phyloP scores from a whole-genome alignment of 2,888 invertebrate genomes.

The Heteromyza rotundicornis region DNA sequence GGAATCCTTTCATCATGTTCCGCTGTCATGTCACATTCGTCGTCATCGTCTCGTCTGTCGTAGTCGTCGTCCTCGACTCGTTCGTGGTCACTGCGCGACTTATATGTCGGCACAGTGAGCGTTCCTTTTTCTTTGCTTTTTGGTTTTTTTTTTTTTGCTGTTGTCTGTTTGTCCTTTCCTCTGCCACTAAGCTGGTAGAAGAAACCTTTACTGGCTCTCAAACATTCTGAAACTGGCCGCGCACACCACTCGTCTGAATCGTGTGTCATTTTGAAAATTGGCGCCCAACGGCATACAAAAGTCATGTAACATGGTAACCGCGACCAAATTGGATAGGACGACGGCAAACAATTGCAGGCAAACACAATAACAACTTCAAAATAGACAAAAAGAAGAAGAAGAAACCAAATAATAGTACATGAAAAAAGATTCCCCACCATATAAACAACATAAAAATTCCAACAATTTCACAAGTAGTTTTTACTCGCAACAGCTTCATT shows the following conservation, averaged over 20 bases:
- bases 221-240: no score
- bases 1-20: constrained; percentile 50
- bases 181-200: no score
- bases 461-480: constrained; percentile 8
- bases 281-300: constrained; percentile 43
- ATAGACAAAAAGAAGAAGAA: constrained; percentile 15
- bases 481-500: neutral
- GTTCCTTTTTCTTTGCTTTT: neutral
- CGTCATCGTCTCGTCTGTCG: constrained; percentile 29
- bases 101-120: no score
- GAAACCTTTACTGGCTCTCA: no score
- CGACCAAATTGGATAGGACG: neutral
- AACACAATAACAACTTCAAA: constrained; percentile 5
- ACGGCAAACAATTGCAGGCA: neutral
- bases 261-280: constrained; percentile 38
- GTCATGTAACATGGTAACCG: constrained; percentile 24
- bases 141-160: neutral
- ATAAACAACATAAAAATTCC: constrained; percentile 20
- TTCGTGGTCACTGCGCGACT: no score
- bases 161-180: no score
- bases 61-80: neutral
- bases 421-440: constrained; percentile 11
- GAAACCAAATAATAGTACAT: neutral
- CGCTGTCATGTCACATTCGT: constrained; percentile 51
- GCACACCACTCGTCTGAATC: no score